Conservation (phyloP, 2,797 vertebrate species). For the Coccyzus lansbergi region DNA sequence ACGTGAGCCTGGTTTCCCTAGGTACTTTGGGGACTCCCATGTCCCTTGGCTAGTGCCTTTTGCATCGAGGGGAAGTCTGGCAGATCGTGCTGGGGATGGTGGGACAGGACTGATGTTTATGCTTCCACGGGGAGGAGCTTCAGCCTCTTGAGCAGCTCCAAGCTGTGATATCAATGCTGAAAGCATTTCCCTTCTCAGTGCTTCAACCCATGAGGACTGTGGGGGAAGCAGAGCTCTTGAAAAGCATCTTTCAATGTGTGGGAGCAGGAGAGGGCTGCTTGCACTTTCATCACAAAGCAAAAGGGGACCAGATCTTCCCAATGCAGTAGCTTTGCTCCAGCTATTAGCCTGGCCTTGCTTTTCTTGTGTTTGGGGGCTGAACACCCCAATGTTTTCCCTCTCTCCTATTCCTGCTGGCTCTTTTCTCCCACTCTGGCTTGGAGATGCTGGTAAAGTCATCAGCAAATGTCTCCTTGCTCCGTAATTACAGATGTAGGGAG, state of each 20-base stretch:
- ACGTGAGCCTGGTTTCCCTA: background rate
- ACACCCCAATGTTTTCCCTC: background rate
- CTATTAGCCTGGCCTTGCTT: background rate
- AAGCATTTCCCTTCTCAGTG: background rate
- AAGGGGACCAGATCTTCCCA: background rate
- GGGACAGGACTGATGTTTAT: background rate
- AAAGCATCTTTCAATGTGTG: background rate
- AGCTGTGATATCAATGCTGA: background rate
- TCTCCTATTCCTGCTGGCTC: background rate
- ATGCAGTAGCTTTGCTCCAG: background rate
- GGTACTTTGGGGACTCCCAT: background rate
- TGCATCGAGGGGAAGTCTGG: background rate
- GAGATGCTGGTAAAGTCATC: background rate
- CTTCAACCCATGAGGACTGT: background rate
- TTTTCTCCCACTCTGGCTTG: background rate
- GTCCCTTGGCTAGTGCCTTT: background rate
- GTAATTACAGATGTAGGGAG: background rate
- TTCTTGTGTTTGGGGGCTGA: background rate
- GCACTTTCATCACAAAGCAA: background rate
- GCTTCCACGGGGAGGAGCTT: background rate
- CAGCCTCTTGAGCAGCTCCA: background rate
- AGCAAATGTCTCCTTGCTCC: background rate
- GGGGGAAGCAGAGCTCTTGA: slow-evolving; percentile 42
- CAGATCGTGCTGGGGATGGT: background rate
- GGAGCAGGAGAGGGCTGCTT: background rate